Evolutionary conservation across 2,113 vertebrate species (phyloP).

Genomic region (Baryphthengus martii): DNA sequence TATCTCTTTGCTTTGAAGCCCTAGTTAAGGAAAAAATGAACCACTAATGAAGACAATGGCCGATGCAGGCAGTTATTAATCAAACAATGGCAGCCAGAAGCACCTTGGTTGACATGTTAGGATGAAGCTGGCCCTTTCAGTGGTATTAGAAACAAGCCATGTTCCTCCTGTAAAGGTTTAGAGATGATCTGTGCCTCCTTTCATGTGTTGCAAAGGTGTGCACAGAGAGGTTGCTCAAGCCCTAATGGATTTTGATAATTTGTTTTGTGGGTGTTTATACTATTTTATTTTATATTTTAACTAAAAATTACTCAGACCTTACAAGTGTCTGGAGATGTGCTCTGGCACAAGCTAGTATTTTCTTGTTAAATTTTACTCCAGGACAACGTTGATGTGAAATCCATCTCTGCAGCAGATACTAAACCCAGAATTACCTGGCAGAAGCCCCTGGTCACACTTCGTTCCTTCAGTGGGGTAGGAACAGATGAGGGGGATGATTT

Average conservation of each 20-base stretch:
- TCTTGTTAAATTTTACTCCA: background rate
- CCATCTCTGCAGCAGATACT: background rate
- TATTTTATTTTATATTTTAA: background rate
- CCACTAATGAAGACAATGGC: background rate
- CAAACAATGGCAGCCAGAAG: background rate
- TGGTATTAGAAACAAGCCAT: background rate
- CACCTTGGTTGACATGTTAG: accelerated
- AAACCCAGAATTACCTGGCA: background rate
- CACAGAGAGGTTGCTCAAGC: background rate
- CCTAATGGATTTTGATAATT: background rate
- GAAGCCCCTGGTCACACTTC: background rate
- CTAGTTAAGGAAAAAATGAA: constrained; percentile 27
- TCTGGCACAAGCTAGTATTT: background rate
- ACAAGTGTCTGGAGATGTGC: accelerated
- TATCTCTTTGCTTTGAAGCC: constrained; percentile 80
- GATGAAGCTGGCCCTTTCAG: background rate
- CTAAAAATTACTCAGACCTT: background rate
- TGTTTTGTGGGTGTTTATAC: background rate
- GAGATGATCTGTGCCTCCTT: background rate
- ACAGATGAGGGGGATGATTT: background rate
- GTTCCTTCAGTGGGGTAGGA: background rate
- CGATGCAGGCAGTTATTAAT: background rate
- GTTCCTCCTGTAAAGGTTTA: background rate
- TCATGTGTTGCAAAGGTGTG: background rate
- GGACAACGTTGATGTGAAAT: background rate